phyloP scores from a whole-genome alignment of 2,113 vertebrate species.

The Grantiella picta region DNA sequence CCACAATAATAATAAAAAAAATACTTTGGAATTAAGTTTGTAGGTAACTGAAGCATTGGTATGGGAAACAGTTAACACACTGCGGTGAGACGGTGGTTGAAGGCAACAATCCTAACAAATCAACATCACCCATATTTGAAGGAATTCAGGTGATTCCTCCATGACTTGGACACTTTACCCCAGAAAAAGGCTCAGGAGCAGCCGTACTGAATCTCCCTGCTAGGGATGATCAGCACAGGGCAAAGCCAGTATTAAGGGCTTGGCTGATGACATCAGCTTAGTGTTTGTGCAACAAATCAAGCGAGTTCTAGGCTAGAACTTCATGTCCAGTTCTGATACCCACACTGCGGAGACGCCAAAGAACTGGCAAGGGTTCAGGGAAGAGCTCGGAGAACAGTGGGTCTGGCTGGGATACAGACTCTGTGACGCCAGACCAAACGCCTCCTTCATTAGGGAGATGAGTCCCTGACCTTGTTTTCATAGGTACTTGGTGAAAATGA shows the following conservation, averaged over 20 bases:
- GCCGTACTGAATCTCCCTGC: neutral
- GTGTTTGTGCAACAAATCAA: neutral
- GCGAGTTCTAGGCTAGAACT: neutral
- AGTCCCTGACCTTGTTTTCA: neutral
- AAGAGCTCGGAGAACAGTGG: neutral
- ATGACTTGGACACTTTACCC: neutral
- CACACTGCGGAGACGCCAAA: neutral
- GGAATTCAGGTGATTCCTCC: neutral
- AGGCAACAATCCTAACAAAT: neutral
- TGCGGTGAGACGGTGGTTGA: rapidly evolving
- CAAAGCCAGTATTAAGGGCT: neutral
- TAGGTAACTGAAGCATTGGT: neutral
- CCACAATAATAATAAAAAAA: neutral
- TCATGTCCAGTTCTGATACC: neutral
- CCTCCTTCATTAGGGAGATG: neutral
- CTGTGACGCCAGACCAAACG: neutral
- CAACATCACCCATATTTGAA: neutral
- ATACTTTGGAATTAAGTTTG: neutral
- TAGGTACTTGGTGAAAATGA: neutral
- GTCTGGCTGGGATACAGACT: neutral
- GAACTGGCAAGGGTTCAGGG: neutral
- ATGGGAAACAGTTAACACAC: neutral
- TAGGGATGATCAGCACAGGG: neutral
- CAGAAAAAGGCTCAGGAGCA: neutral
- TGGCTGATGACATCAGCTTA: neutral